Conservation (phyloP, 2,888 invertebrate genomes). For the Diadegma fenestrale region DNA sequence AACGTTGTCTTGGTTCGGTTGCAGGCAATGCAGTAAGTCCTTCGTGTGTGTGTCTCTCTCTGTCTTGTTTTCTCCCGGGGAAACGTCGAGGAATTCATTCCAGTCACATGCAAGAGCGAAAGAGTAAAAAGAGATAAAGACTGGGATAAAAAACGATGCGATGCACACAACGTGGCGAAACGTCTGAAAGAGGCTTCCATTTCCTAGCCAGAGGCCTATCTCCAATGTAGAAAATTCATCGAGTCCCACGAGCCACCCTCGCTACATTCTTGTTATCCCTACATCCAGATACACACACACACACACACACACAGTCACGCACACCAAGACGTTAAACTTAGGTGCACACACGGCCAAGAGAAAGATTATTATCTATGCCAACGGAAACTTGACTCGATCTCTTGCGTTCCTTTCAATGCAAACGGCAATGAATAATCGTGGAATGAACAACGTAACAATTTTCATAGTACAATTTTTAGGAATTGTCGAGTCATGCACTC, state of each 20-base stretch:
- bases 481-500: conserved; percentile 43
- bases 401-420: conserved; percentile 67
- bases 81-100: conserved; percentile 53
- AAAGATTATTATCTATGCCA: conserved; percentile 68
- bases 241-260: conserved; percentile 69
- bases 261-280: conserved; percentile 66
- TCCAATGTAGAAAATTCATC: conserved; percentile 69
- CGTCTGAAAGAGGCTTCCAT: conserved; percentile 64
- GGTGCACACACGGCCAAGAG: conserved; percentile 37
- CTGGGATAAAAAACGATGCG: conserved; percentile 38
- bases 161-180: conserved; percentile 46
- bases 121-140: conserved; percentile 51
- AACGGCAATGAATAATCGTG: conserved; percentile 66
- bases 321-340: conserved; percentile 35
- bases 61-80: conserved; percentile 20
- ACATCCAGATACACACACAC: conserved; percentile 48
- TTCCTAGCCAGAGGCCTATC: conserved; percentile 66
- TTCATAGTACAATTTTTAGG: conserved; percentile 47
- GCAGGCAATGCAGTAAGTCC: conserved; percentile 23
- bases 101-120: conserved; percentile 25
- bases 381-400: conserved; percentile 70
- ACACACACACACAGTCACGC: conserved; percentile 26
- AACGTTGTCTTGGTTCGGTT: conserved; percentile 53
- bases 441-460: conserved; percentile 61
- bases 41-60: background rate